These are phyloP conservation scores for Rosalia funebris DNA, from an alignment of 2,888 invertebrate genomes.

Conservation along the genomic window DNA sequence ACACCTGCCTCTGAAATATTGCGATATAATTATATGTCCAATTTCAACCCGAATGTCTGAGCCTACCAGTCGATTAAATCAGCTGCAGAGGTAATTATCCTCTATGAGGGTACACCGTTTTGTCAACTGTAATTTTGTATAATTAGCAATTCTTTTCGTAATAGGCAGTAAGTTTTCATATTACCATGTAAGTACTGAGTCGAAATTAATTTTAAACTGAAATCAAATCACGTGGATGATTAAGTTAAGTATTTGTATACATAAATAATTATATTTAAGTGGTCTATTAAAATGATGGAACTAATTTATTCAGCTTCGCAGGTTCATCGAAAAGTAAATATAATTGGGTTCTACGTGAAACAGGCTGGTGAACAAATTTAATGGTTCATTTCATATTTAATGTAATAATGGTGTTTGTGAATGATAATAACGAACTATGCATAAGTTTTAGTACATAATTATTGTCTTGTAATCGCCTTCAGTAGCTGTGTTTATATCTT, in stretches of 20 bases:
- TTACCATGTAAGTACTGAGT: conserved; percentile 27
- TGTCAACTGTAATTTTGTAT: conserved; percentile 23
- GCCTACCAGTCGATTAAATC: background rate
- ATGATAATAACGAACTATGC: no score
- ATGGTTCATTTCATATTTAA: no score
- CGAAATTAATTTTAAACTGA: conserved; percentile 34
- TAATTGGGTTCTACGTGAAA: no score
- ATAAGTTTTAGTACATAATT: no score
- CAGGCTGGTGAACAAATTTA: background rate
- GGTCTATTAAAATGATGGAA: conserved; percentile 21
- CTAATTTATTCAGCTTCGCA: conserved; percentile 1
- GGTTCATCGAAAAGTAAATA: background rate
- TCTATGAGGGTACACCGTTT: background rate
- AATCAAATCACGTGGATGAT: conserved; percentile 18
- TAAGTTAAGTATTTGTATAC: conserved; percentile 29
- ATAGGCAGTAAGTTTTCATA: conserved; percentile 14
- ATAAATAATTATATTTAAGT: conserved; percentile 21
- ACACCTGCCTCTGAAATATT: background rate
- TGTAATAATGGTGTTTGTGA: no score
- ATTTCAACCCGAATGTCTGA: background rate
- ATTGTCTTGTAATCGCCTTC: no score
- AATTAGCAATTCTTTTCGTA: conserved; percentile 23
- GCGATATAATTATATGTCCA: background rate
- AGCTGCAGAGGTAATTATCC: background rate
- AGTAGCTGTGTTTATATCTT: no score